These are phyloP conservation scores for Eleginops maclovinus DNA, from an alignment of 2,113 vertebrate genomes.

Conservation along the genomic window DNA sequence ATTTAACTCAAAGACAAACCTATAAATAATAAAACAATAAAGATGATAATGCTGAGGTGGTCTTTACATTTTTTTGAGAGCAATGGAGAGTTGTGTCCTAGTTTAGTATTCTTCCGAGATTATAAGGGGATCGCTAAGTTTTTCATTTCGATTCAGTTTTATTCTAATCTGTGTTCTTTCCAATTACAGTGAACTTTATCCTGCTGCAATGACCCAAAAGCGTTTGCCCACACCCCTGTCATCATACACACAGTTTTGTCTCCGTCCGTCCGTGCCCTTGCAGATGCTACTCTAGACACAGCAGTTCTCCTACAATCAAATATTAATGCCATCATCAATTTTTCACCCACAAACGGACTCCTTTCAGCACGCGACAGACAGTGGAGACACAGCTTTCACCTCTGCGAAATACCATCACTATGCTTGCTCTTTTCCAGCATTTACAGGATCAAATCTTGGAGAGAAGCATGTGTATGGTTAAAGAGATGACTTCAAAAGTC, in stretches of 20 bases:
- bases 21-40: no score
- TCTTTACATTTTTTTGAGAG: no score
- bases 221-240: no score
- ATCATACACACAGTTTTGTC: neutral
- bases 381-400: constrained; percentile 11
- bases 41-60: no score
- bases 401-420: neutral
- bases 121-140: neutral
- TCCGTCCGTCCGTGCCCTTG: neutral
- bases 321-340: constrained; percentile 68
- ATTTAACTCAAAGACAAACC: no score
- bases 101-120: neutral
- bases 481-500: neutral
- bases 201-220: neutral
- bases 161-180: neutral
- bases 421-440: neutral
- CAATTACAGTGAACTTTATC: neutral
- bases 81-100: neutral
- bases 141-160: neutral
- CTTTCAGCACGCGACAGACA: constrained; percentile 32
- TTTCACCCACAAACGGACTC: constrained; percentile 54
- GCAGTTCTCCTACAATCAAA: constrained; percentile 63
- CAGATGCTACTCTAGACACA: constrained; percentile 32
- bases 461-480: neutral
- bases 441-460: neutral